Evolutionary conservation across 2,113 vertebrate genomes (phyloP), one percentile per base, ranked within the genome.

Genomic region (Dascyllus trimaculatus): DNA sequence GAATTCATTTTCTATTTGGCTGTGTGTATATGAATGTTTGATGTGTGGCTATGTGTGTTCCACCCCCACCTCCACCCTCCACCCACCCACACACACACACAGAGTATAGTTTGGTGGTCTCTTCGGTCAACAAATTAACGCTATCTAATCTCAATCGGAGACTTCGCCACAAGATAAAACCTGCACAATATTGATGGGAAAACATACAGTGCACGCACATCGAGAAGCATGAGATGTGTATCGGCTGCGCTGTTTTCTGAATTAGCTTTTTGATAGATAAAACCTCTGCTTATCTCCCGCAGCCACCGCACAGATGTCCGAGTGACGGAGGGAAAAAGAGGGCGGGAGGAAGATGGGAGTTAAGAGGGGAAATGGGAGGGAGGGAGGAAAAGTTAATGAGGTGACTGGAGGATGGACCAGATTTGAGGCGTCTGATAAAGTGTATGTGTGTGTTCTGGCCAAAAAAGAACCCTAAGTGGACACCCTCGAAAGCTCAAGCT

Each of bases 1-100:
- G 80, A 58, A 75, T 86, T 84, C 29, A 58, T 85, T 85, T 75
- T 89, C 67, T 91, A 14, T 71, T 51, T 43, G 3, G 49, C 25
- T 65, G 45, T 76, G 57, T 56, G 56, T 77, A 1, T 4, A 19
- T 56, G 22, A 38, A 53, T 85, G 53, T 46, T 1, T 80, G 62
- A 38, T 58, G 57, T 76, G 54, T 56, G 2, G 4, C n/a, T 29
- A n/a, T 57, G 11, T 62, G n/a, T 5, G 4, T 48, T 5, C 45
- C 17, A 2, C 45, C 3, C 45, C 13, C 45, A 14, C 45, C 2
- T 14, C 3, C 45, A 14, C 45, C 35, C 32, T 8, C 32, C 32
- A 4, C 32, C 32, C 32, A 35, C 35, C 4, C 53, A 64, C 25
- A 49, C 22, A n/a, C 19, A 26, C n/a, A 62, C 26, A 29, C 5